Evolutionary conservation across 1,140 invertebrate species (phyloP).

Genomic region (Galendromus occidentalis): DNA sequence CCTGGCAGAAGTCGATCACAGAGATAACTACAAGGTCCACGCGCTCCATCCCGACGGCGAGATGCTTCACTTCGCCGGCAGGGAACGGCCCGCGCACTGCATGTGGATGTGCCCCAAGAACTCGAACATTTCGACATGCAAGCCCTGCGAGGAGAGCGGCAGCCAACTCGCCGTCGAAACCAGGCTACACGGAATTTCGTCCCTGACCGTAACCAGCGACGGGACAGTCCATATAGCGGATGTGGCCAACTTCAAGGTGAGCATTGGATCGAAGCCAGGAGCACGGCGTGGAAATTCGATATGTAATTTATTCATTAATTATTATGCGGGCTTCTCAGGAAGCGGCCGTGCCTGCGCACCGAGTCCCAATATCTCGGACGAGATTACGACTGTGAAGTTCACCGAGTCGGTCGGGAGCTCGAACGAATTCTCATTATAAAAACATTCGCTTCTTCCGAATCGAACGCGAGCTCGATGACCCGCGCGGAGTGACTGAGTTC

Average conservation of each 20-base stretch:
- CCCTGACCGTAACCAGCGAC: slow-evolving; percentile 76
- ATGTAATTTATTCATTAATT: too few species aligned
- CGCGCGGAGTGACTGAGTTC: too few species aligned
- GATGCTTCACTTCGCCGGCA: slow-evolving; percentile 73
- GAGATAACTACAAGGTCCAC: slow-evolving; percentile 71
- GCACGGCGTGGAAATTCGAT: background rate
- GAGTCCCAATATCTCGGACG: too few species aligned
- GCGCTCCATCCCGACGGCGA: slow-evolving; percentile 78
- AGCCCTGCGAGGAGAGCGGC: slow-evolving; percentile 1
- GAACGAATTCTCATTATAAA: too few species aligned
- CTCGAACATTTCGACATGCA: background rate
- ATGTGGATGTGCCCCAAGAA: slow-evolving; percentile 12
- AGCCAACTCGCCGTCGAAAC: slow-evolving; percentile 19
- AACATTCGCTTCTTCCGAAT: too few species aligned
- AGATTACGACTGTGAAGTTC: too few species aligned
- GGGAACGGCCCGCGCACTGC: slow-evolving; percentile 16
- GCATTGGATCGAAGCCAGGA: background rate
- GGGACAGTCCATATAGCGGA: slow-evolving; percentile 83
- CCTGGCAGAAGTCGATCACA: slow-evolving; percentile 82
- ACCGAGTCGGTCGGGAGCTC: too few species aligned
- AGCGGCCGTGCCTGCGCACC: too few species aligned
- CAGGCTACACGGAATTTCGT: slow-evolving; percentile 81
- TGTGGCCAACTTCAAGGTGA: slow-evolving; percentile 52
- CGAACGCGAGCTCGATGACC: too few species aligned
- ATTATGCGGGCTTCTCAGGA: too few species aligned